Base-by-base conservation (phyloP, 2,888 invertebrate species). In the Luffia ferchaultella region DNA sequence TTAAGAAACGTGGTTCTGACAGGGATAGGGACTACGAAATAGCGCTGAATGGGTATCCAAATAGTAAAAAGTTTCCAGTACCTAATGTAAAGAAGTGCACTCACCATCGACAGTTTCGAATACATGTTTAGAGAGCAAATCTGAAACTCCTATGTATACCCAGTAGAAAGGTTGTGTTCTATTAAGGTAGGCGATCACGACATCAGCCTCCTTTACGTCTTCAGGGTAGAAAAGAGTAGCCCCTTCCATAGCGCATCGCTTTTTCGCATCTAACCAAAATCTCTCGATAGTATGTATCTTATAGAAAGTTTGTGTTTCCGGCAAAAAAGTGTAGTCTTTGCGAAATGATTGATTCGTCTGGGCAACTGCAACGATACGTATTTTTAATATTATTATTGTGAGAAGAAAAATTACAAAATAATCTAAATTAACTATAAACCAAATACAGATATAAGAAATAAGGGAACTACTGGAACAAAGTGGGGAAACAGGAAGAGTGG, bases 61-160 rank as follows among this genome's bases (percentile, higher is more conserved):
- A 7, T 18, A 7, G 12, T 18, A 45, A 18, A n/a, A 45, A 17
- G 9, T 18, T n/a, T 43, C 5, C 16, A n/a, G 9, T 16, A 12
- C 40, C 40, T 40, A 12, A 7, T 12, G n/a, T n/a, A n/a, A n/a
- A n/a, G n/a, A n/a, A n/a, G n/a, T n/a, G n/a, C n/a, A 49, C 61
- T 59, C 53, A 68, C 68, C 64, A 49, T 67, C 64, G 42, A 70
- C 52, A 16, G 73, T 74, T 53, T 67, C 65, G 55, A 66, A 75
- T 12, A 68, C 65, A 52, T 68, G 70, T 58, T 72, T 66, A 2
- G 61, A 63, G 1, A 67, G 40, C 44, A 64, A 57, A 20, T 67
- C 66, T 1, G 70, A 69, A n/a, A 74, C 54, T 0, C 76, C 76
- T 40, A 76, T 52, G 43, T 54, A 65, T 9, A 73, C 50, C 63